Percentiles rank a stretch among this genome's conserved stretches.
These are phyloP conservation scores for Macrosoma leucophasiata DNA, from an alignment of 2,888 invertebrate species.

Conservation along the genomic window DNA sequence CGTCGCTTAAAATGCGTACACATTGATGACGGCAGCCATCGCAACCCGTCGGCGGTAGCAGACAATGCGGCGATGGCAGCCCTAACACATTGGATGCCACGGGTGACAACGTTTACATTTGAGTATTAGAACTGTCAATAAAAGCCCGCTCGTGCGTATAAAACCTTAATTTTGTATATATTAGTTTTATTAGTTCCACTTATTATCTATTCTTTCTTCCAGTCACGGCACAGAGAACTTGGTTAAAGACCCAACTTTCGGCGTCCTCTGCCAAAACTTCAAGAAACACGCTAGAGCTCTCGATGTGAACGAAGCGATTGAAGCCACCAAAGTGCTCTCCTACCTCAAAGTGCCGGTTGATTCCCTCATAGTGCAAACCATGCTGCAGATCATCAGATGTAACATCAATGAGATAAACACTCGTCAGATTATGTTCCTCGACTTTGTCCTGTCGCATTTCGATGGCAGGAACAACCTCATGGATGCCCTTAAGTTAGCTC, in stretches of 20 bases:
- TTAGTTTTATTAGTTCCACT: too few species aligned
- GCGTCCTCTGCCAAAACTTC: slow-evolving; percentile 73
- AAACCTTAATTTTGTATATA: too few species aligned
- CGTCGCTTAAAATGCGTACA: too few species aligned
- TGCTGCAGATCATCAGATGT: slow-evolving; percentile 78
- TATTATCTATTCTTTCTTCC: too few species aligned
- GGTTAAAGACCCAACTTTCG: slow-evolving; percentile 72
- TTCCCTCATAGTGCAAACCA: slow-evolving; percentile 75
- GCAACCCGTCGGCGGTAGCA: too few species aligned
- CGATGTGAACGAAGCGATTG: slow-evolving; percentile 72
- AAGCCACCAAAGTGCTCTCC: slow-evolving; percentile 75
- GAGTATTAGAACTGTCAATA: too few species aligned
- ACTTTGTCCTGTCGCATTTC: slow-evolving; percentile 73
- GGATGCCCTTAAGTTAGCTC: slow-evolving; percentile 78
- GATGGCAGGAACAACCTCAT: slow-evolving; percentile 72
- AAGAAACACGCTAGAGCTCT: slow-evolving; percentile 70
- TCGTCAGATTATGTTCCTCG: slow-evolving; percentile 77
- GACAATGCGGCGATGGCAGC: too few species aligned
- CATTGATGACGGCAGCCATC: too few species aligned
- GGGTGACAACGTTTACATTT: too few species aligned
- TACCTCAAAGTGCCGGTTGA: slow-evolving; percentile 75
- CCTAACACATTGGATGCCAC: too few species aligned
- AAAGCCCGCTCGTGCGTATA: too few species aligned
- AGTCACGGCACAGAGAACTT: slow-evolving; percentile 50
- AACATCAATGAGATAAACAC: slow-evolving; percentile 77